Evolutionary conservation across 2,113 vertebrate genomes (phyloP).

Genomic region (Phodopus roborovskii): DNA sequence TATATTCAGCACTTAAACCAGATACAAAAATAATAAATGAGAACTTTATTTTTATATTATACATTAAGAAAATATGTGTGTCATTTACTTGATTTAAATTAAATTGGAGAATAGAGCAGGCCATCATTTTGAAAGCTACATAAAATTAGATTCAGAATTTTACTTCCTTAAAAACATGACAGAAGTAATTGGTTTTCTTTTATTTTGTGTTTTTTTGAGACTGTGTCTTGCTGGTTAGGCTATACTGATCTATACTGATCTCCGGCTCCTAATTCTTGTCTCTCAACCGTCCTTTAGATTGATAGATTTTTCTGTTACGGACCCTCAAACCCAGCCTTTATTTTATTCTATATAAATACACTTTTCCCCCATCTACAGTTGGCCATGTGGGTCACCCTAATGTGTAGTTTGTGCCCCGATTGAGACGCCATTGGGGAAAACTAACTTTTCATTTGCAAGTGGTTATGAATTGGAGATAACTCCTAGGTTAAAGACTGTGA

Average conservation of each 20-base stretch:
- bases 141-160: not conserved
- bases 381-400: no score
- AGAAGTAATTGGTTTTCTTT: not conserved
- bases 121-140: not conserved
- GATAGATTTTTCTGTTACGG: not conserved
- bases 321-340: no score
- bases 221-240: not conserved
- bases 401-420: not conserved
- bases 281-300: not conserved
- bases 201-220: not conserved
- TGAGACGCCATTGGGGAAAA: not conserved
- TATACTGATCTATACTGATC: not conserved
- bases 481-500: not conserved
- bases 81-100: constrained; percentile 29
- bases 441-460: not conserved
- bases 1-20: not conserved
- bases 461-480: not conserved
- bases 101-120: not conserved
- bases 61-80: not conserved
- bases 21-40: not conserved
- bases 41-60: not conserved
- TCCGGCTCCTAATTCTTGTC: not conserved
- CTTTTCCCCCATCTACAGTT: not conserved
- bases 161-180: not conserved
- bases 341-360: not conserved